Percentiles rank a stretch among this genome's conserved stretches.
phyloP scores from a whole-genome alignment of 2,888 invertebrate genomes.

The Vanessa cardui region DNA sequence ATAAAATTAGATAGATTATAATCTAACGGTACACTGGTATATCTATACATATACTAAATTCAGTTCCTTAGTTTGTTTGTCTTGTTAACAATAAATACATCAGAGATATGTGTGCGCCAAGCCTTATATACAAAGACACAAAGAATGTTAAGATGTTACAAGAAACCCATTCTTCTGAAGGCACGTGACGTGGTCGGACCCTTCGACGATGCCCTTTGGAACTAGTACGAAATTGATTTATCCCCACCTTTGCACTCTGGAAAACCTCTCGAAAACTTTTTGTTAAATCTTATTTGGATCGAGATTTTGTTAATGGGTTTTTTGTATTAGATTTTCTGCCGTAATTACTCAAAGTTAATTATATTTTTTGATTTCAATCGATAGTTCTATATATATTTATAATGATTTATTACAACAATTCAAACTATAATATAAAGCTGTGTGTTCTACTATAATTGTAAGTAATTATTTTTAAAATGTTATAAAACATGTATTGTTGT shows the following conservation, averaged over 20 bases:
- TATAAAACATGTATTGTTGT: too few species aligned
- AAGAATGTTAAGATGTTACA: conserved; percentile 14
- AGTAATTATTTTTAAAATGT: too few species aligned
- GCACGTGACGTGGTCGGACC: conserved; percentile 13
- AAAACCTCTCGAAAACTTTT: conserved; percentile 7
- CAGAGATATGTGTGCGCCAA: not conserved
- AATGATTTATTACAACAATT: too few species aligned
- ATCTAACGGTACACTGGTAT: too few species aligned
- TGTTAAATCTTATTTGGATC: not conserved
- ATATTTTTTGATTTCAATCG: too few species aligned
- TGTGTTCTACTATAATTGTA: too few species aligned
- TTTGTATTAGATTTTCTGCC: too few species aligned
- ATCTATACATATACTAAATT: too few species aligned
- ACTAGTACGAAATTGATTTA: conserved; percentile 7
- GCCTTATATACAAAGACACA: not conserved
- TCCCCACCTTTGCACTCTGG: conserved; percentile 7
- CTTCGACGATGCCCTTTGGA: not conserved
- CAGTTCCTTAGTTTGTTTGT: not conserved
- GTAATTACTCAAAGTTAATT: too few species aligned
- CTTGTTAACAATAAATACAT: not conserved
- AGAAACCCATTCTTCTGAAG: conserved; percentile 8
- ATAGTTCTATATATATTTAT: too few species aligned
- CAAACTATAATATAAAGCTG: too few species aligned
- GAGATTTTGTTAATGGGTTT: not conserved
- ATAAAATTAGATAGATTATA: too few species aligned